These are phyloP conservation scores for Nanger granti DNA, from an alignment of 2,113 vertebrate species.

Conservation along the genomic window DNA sequence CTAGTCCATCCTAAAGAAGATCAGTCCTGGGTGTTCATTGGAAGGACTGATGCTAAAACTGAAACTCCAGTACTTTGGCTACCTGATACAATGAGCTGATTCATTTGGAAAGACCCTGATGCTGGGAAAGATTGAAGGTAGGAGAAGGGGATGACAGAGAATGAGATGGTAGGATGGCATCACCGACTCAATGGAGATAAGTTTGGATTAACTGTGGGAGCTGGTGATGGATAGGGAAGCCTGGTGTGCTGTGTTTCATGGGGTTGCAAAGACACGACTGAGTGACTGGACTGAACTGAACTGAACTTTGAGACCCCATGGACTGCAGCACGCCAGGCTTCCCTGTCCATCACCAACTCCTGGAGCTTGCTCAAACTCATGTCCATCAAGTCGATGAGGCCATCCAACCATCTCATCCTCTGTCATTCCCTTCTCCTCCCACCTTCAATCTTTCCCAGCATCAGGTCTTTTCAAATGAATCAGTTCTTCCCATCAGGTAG, in stretches of 20 bases:
- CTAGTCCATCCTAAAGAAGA: not conserved
- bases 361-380: accelerated
- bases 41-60: not conserved
- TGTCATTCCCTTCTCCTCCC: not conserved
- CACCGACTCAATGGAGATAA: not conserved
- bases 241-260: too few species aligned
- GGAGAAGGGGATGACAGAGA: not conserved
- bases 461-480: not conserved
- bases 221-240: too few species aligned
- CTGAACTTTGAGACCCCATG: not conserved
- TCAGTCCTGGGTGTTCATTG: not conserved
- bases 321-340: accelerated
- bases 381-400: accelerated
- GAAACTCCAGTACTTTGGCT: not conserved
- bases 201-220: too few species aligned
- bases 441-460: not conserved
- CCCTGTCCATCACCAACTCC: not conserved
- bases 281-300: not conserved
- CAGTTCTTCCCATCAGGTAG: not conserved
- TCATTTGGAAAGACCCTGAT: not conserved
- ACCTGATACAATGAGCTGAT: accelerated
- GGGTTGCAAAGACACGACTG: too few species aligned
- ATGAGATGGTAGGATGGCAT: not conserved
- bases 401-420: not conserved
- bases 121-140: not conserved